Base-by-base conservation (phyloP, 2,888 invertebrate genomes). In the Drosophila sordidula region DNA sequence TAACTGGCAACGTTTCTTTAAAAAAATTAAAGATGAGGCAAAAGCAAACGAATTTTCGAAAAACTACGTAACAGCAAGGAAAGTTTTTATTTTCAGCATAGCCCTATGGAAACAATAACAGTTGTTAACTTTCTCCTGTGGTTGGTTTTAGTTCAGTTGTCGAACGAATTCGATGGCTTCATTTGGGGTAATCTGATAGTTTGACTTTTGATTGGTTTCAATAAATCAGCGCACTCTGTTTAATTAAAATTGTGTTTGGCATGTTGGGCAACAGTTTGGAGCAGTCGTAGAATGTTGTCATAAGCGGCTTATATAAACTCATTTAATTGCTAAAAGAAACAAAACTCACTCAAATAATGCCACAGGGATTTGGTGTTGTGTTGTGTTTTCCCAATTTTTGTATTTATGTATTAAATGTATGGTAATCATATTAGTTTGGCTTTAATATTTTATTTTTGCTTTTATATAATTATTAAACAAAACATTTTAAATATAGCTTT, bases 251-350 rank as follows among this genome's bases (percentile, higher is more conserved):
- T 44, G 47, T 52, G 49, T 62, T 58, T 22, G 34, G 58, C 34
- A 34, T 62, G 47, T 70, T 77, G 57, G 47, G 57, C 69, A 72
- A 62, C 50, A 32, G 50, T 59, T 50, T 57, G 47, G 22, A 44
- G 42, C 26, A 45, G 51, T 9, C 47, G 4, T 9, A 42, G 29
- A 49, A 49, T 50, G 54, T 50, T 50, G 50, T 42, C 51, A 42
- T 66, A 78, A 84, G 71, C 81, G 58, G 81, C 87, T 84, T 80
- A 75, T 78, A 69, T 50, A 69, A 77, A 64, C 78, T 49, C 64
- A 82, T 68, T 75, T 72, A 81, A 75, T 80, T 78, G 66, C 47
- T 44, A 64, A 80, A 87, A 71, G 63, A 63, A 36, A 42, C 61
- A 83, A 70, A 70, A 77, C 47, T 54, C 55, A 70, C 16, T 44